Evolutionary conservation across 2,797 vertebrate species (phyloP).

Genomic region (Ibycter americanus): DNA sequence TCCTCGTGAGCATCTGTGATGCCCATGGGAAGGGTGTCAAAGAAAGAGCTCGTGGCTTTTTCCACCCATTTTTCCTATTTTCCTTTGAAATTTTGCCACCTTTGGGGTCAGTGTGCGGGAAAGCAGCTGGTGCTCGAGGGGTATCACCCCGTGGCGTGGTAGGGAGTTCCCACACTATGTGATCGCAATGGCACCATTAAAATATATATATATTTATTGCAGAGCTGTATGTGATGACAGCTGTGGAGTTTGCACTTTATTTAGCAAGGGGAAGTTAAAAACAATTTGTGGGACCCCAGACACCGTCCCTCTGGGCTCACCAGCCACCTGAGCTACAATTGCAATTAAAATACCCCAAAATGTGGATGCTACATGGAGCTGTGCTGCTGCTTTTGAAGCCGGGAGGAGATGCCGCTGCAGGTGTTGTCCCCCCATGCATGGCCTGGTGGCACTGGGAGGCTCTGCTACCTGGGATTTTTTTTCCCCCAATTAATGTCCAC

Average conservation of each 20-base stretch:
- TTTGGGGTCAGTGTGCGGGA: rapidly evolving
- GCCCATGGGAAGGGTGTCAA: background rate
- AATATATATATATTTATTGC: background rate
- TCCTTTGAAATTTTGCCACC: background rate
- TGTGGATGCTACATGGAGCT: rapidly evolving
- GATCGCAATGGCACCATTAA: background rate
- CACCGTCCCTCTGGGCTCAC: rapidly evolving
- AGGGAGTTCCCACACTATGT: rapidly evolving
- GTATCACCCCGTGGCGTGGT: rapidly evolving
- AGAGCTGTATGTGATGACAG: rapidly evolving
- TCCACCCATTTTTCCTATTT: background rate
- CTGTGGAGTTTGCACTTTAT: background rate
- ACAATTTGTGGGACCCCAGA: background rate
- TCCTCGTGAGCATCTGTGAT: rapidly evolving
- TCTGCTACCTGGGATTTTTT: background rate
- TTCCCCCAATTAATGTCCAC: conserved; percentile 31
- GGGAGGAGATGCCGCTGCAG: background rate
- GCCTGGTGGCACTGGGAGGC: rapidly evolving
- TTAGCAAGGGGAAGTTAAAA: background rate
- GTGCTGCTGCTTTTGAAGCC: background rate
- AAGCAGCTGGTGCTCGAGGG: background rate
- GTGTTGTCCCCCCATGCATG: rapidly evolving
- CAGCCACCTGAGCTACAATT: background rate
- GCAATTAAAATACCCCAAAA: background rate
- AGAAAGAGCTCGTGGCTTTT: background rate